Conservation (phyloP, 2,888 invertebrate species). For the Tetragonula carbonaria region DNA sequence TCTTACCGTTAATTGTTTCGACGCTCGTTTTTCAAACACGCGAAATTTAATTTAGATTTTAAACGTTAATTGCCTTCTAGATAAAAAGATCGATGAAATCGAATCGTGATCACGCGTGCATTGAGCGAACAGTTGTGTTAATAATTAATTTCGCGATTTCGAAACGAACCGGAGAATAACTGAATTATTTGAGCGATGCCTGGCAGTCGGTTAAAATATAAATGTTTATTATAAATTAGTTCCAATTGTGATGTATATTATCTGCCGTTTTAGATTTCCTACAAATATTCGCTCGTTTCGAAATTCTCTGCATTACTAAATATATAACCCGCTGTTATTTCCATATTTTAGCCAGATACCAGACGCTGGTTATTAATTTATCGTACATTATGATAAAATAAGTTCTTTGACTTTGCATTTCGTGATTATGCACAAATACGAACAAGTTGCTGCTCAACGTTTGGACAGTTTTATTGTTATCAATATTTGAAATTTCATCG, state of each 20-base stretch:
- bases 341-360: not conserved
- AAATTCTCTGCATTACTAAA: not conserved
- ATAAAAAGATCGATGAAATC: not conserved
- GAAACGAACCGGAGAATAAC: not conserved
- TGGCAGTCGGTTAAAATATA: conserved; percentile 1
- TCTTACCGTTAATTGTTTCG: not conserved
- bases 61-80: not conserved
- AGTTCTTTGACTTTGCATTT: not conserved
- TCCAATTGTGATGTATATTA: not conserved
- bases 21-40: not conserved
- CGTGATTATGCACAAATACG: too few species aligned
- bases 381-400: not conserved
- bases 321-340: not conserved
- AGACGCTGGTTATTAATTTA: not conserved
- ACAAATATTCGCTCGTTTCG: not conserved
- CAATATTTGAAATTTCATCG: too few species aligned
- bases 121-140: not conserved
- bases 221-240: conserved; percentile 7
- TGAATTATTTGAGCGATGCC: not conserved
- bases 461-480: not conserved
- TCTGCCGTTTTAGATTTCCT: not conserved
- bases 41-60: not conserved
- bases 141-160: conserved; percentile 14
- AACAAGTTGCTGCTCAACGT: not conserved
- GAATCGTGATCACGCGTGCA: not conserved